Conservation (phyloP, 1,140 invertebrate species). For the Macrostomum lignano region DNA sequence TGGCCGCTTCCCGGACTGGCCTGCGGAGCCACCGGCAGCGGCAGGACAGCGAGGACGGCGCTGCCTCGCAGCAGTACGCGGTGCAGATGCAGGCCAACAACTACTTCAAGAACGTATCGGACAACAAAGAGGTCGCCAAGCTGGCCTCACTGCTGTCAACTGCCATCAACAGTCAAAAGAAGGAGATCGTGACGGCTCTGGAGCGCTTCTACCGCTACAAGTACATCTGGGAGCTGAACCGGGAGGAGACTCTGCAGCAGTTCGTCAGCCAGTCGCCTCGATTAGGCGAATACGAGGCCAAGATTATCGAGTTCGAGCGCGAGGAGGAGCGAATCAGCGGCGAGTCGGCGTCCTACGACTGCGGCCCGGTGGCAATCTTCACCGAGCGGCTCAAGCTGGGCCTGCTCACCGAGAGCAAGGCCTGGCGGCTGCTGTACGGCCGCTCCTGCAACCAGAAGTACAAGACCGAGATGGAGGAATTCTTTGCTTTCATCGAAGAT, state of each 20-base stretch:
- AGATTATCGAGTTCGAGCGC: constrained; percentile 47
- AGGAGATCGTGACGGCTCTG: constrained; percentile 43
- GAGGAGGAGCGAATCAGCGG: constrained; percentile 40
- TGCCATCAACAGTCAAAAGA: constrained; percentile 38
- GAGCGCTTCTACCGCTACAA: constrained; percentile 54
- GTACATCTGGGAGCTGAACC: constrained; percentile 54
- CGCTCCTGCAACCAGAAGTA: constrained; percentile 71
- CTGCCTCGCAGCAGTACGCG: too few relatives aligned
- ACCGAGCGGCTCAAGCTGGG: constrained; percentile 55
- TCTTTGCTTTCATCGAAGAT: constrained; percentile 22
- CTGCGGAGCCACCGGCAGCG: too few relatives aligned
- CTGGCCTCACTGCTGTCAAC: constrained; percentile 47
- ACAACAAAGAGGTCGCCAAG: constrained; percentile 71
- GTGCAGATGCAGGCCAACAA: constrained; percentile 56
- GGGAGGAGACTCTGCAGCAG: constrained; percentile 41
- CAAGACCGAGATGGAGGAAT: constrained; percentile 54
- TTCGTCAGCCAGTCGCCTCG: constrained; percentile 40
- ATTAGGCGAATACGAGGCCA: constrained; percentile 49
- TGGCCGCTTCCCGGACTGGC: too few relatives aligned
- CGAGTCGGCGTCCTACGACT: constrained; percentile 33
- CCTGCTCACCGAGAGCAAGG: constrained; percentile 51
- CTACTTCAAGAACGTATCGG: constrained; percentile 54
- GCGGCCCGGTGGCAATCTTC: constrained; percentile 20
- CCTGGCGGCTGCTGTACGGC: constrained; percentile 52
- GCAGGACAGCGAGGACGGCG: too few relatives aligned